Evolutionary conservation across 2,797 vertebrate genomes (phyloP).

Genomic region (Nyctalus aviator): DNA sequence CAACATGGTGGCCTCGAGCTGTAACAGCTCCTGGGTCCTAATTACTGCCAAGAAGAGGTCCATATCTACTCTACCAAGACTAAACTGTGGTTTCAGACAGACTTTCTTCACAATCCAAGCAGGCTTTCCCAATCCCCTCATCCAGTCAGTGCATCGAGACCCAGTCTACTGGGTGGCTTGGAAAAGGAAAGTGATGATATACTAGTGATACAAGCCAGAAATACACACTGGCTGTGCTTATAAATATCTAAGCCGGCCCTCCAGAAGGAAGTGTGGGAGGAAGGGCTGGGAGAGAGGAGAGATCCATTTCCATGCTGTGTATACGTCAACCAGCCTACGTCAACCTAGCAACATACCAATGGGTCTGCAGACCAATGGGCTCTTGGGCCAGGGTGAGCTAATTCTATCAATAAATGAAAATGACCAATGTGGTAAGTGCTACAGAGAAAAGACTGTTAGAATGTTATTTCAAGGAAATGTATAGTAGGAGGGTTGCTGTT

Average conservation of each 20-base stretch:
- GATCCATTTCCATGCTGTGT: not conserved
- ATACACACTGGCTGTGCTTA: not conserved
- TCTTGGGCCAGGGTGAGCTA: not conserved
- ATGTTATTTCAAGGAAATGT: not conserved
- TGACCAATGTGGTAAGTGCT: not conserved
- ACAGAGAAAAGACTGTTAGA: not conserved
- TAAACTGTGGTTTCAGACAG: not conserved
- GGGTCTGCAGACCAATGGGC: not conserved
- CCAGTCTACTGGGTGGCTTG: no score
- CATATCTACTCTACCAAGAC: conserved; percentile 50
- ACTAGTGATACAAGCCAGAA: not conserved
- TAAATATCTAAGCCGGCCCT: not conserved
- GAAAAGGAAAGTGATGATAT: not conserved
- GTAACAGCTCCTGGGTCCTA: conserved; percentile 54
- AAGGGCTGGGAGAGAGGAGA: not conserved
- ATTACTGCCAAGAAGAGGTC: conserved; percentile 64
- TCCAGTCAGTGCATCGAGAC: not conserved
- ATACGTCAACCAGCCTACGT: not conserved
- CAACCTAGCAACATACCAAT: not conserved
- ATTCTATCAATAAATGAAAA: conserved; percentile 30
- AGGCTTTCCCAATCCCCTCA: not conserved
- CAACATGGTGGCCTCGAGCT: not conserved
- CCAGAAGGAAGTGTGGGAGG: not conserved
- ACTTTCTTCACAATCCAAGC: not conserved
- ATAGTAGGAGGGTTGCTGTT: not conserved